A percentile compares a stretch with the other conserved stretches of the same genome.
Evolutionary conservation across 1,140 invertebrate genomes (phyloP).

Genomic region (Drosophila repleta): DNA sequence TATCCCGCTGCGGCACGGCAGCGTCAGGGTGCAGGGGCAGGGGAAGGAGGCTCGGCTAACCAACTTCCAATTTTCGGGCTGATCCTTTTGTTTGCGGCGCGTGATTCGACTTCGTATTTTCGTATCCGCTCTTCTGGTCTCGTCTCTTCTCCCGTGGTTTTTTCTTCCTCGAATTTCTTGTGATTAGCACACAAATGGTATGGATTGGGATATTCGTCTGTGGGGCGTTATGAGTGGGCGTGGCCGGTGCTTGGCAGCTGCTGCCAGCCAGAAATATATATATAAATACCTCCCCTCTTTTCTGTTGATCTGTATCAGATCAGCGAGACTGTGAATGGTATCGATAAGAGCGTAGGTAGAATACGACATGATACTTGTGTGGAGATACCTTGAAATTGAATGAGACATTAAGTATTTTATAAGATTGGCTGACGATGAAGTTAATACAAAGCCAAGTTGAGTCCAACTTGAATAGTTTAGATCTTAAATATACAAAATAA

Average conservation of each 20-base stretch:
- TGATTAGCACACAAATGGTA: slow-evolving; percentile 76
- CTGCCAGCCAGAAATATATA: slow-evolving; percentile 23
- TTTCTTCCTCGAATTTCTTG: slow-evolving; percentile 74
- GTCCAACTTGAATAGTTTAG: too few relatives aligned
- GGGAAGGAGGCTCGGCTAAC: slow-evolving; percentile 50
- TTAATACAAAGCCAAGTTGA: too few relatives aligned
- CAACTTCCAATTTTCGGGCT: slow-evolving; percentile 51
- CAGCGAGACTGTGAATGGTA: slow-evolving; percentile 1
- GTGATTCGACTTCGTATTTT: slow-evolving; percentile 52
- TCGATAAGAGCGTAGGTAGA: neutral
- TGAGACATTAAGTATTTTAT: too few relatives aligned
- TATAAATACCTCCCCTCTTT: neutral
- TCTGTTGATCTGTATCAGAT: neutral
- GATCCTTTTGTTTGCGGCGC: slow-evolving; percentile 58
- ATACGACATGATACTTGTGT: neutral
- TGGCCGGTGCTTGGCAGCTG: slow-evolving; percentile 57
- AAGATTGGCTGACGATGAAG: too few relatives aligned
- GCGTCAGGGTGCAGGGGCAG: slow-evolving; percentile 6
- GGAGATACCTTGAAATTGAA: too few relatives aligned
- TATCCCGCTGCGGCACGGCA: slow-evolving; percentile 44
- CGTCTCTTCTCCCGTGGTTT: slow-evolving; percentile 36
- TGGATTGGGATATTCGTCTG: slow-evolving; percentile 38
- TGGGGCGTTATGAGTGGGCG: slow-evolving; percentile 52
- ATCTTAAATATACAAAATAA: too few relatives aligned
- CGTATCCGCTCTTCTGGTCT: neutral